Base-by-base conservation (phyloP, 2,888 invertebrate species). In the Macrophya alboannulata region DNA sequence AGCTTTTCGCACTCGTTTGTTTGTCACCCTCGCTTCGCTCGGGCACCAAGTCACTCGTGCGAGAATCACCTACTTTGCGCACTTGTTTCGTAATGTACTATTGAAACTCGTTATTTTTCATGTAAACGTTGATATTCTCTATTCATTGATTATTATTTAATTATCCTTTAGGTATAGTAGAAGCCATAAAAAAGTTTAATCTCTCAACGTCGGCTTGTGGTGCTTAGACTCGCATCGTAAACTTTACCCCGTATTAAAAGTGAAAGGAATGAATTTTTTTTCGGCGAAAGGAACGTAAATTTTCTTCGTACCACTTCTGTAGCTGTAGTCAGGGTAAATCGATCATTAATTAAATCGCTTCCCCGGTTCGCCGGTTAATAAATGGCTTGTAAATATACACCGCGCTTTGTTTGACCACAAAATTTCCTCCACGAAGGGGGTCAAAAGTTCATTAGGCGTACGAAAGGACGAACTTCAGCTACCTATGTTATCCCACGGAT, bases 391-490 rank as follows among this genome's bases (percentile, higher is more conserved):
- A 74, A 43, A 74, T 45, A 43, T 45, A 74, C 45, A 74, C 74
- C 74, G 45, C 21, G 4, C 5, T 45, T 21, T 6, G 43, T 21
- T 45, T 43, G 45, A 74, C 74, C 74, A 43, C 74, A n/a, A 74
- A 74, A 45, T 74, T 45, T n/a, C 74, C 74, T 45, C 45, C 45
- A 45, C 74, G 15, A 74, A 74, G 45, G 74, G 74, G 74, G 74
- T 74, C 74, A 74, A 74, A 45, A 74, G 74, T 74, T 74, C 74
- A 45, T 74, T 74, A 74, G 25, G 74, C 74, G 45, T 9, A 21
- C 43, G 74, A 74, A 74, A 74, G 74, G 45, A 12, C 21, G 31
- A 74, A 21, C 21, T 74, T 74, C 45, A 21, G n/a, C 43, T 45
- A 74, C 74, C 74, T 25, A 45, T 10, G 21, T 9, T n/a, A 74